Percentiles rank a stretch among this genome's conserved stretches.
These are phyloP conservation scores for Macaca mulatta DNA, from an alignment of 2,113 vertebrate species.

Conservation along the genomic window DNA sequence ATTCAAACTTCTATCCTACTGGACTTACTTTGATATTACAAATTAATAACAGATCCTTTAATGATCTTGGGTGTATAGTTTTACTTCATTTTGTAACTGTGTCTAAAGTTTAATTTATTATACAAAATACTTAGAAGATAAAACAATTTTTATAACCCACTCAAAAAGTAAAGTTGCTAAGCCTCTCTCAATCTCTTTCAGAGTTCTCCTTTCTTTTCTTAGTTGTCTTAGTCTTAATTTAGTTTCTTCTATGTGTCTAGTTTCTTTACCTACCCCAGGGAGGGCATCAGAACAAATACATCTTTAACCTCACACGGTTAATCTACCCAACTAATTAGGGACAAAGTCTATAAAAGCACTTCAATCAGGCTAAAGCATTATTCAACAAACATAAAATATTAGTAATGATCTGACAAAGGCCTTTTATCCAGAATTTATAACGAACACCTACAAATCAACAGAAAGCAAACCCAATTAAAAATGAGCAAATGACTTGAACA, in stretches of 20 bases:
- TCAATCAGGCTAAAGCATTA: slow-evolving; percentile 3
- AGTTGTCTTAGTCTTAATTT: not conserved
- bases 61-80: not conserved
- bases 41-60: not conserved
- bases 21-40: not conserved
- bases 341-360: not conserved
- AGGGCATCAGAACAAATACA: not conserved
- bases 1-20: slow-evolving; percentile 29
- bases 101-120: slow-evolving; percentile 27
- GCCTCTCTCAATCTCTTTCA: not conserved
- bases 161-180: not conserved
- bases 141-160: not conserved
- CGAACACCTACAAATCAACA: not conserved
- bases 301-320: not conserved
- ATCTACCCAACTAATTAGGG: not conserved
- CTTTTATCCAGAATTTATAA: not conserved
- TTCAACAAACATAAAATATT: slow-evolving; percentile 23
- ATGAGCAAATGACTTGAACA: not conserved
- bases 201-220: not conserved
- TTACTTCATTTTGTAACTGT: slow-evolving; percentile 50
- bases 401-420: not conserved
- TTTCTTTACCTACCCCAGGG: not conserved
- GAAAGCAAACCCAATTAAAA: slow-evolving; percentile 20
- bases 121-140: slow-evolving; percentile 16
- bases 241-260: not conserved